Percentiles rank a stretch among this genome's conserved stretches.
phyloP scores from a whole-genome alignment of 2,888 invertebrate genomes.

The Agrotis exclamationis region DNA sequence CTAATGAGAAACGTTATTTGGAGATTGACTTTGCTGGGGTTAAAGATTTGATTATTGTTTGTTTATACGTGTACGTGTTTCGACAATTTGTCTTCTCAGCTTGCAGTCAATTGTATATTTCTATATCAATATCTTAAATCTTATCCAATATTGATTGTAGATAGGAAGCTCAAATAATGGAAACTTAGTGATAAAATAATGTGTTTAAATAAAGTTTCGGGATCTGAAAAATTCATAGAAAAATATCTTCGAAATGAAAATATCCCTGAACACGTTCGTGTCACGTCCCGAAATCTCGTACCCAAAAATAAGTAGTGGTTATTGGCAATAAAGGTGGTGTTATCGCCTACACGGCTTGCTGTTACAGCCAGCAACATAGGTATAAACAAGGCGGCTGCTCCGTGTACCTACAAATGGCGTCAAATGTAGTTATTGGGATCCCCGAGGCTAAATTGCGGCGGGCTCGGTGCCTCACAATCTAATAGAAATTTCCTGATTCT shows the following conservation, averaged over 20 bases:
- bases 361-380: conserved; percentile 19
- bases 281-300: conserved; percentile 55
- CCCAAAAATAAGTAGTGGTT: conserved; percentile 58
- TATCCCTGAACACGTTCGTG: conserved; percentile 1
- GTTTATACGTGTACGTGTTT: neutral
- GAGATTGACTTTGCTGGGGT: conserved; percentile 1
- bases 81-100: neutral
- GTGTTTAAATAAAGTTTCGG: too few species aligned
- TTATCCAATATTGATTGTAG: neutral
- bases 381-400: conserved; percentile 53
- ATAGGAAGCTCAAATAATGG: too few species aligned
- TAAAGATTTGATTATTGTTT: neutral
- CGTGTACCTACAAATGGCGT: conserved; percentile 73
- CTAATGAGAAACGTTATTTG: conserved; percentile 39
- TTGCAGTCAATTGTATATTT: too few species aligned
- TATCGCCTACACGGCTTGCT: conserved; percentile 30
- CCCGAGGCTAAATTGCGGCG: conserved; percentile 75
- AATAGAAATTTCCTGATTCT: conserved; percentile 76
- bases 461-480: conserved; percentile 72
- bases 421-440: conserved; percentile 78
- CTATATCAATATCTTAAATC: neutral
- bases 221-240: neutral
- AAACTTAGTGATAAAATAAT: neutral
- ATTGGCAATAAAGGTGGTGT: conserved; percentile 65
- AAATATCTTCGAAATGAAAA: neutral